Evolutionary conservation across 2,113 vertebrate genomes (phyloP).

Genomic region (Aleadryas rufinucha): DNA sequence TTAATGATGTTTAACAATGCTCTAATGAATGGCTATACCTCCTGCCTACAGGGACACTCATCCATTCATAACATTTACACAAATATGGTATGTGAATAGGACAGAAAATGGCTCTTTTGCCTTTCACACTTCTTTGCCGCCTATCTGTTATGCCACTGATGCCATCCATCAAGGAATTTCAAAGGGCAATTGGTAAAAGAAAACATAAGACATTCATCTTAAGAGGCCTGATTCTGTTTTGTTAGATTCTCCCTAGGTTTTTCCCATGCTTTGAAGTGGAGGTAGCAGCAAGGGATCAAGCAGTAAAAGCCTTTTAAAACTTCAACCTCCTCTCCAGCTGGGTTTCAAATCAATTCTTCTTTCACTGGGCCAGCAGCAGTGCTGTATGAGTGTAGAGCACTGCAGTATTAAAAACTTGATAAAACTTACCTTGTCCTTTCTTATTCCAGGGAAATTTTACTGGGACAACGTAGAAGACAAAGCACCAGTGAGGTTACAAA

Average conservation of each 20-base stretch:
- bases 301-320: slow-evolving; percentile 44
- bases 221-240: slow-evolving; percentile 19
- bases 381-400: not conserved
- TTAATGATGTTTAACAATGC: not conserved
- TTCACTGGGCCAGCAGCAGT: not conserved
- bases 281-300: slow-evolving; percentile 20
- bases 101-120: not conserved
- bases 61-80: not conserved
- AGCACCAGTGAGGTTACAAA: not conserved
- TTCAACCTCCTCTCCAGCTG: not conserved
- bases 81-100: not conserved
- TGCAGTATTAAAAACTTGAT: not conserved
- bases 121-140: not conserved
- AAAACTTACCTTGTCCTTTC: not conserved
- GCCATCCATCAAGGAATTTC: slow-evolving; percentile 12
- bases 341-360: slow-evolving; percentile 10
- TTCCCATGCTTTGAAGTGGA: slow-evolving; percentile 26
- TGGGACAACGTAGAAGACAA: not conserved
- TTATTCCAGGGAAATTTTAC: not conserved
- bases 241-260: not conserved
- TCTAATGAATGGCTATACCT: not conserved
- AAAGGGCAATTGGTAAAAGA: slow-evolving; percentile 6
- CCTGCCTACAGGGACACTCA: not conserved
- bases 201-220: not conserved
- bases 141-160: not conserved